phyloP scores from a whole-genome alignment of 2,888 invertebrate species.

The Nephrotoma flavescens region DNA sequence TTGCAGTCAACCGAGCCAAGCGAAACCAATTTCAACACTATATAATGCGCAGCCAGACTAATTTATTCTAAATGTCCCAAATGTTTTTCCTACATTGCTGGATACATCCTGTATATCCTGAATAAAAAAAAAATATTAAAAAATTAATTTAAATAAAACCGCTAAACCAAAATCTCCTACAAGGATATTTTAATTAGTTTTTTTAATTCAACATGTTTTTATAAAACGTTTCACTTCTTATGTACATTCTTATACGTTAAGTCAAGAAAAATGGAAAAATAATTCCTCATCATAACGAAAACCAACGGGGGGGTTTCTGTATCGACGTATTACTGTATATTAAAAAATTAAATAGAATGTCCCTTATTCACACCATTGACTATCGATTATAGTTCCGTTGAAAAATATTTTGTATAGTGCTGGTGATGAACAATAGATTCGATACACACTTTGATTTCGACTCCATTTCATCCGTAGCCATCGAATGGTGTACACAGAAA shows the following conservation, averaged over 20 bases:
- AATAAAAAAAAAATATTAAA: background rate
- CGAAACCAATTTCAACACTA: background rate
- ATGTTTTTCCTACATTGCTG: background rate
- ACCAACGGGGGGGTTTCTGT: background rate
- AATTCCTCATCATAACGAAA: background rate
- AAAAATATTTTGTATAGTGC: background rate
- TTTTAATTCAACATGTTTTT: background rate
- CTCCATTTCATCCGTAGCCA: background rate
- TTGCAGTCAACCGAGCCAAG: background rate
- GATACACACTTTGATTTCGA: background rate
- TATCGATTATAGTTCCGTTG: background rate
- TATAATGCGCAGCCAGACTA: background rate
- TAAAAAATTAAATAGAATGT: background rate
- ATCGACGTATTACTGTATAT: background rate
- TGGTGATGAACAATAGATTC: background rate
- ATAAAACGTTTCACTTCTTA: background rate
- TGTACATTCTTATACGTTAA: background rate
- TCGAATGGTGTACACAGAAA: background rate
- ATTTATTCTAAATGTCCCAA: background rate
- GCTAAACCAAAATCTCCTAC: background rate
- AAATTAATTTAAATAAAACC: background rate
- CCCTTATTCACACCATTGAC: background rate
- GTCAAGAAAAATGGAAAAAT: background rate
- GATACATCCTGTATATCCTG: background rate
- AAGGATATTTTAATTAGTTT: background rate